Percentiles rank a stretch among this genome's conserved stretches.
phyloP scores from a whole-genome alignment of 2,888 invertebrate species.

The Cryptops parisi region DNA sequence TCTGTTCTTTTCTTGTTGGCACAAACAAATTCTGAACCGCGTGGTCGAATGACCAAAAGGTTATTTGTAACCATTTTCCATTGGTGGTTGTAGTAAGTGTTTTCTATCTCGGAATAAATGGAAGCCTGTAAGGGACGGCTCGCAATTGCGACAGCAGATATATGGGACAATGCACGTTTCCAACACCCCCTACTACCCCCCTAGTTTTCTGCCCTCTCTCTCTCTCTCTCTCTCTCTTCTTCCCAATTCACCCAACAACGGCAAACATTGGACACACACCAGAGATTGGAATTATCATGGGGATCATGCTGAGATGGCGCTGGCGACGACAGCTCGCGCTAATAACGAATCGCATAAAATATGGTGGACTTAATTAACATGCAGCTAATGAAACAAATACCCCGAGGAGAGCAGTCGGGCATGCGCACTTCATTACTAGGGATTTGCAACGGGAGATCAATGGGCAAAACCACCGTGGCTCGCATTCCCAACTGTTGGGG shows the following conservation, averaged over 20 bases:
- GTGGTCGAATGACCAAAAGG: too few relatives aligned
- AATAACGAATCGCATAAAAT: constrained; percentile 13
- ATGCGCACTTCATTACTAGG: constrained; percentile 1
- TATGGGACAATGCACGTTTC: neutral
- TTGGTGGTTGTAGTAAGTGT: too few relatives aligned
- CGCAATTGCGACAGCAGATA: neutral
- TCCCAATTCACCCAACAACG: neutral
- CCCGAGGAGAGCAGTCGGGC: neutral
- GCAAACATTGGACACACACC: neutral
- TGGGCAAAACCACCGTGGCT: constrained; percentile 4
- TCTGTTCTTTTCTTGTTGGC: too few relatives aligned
- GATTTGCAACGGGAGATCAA: constrained; percentile 4
- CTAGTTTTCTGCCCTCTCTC: neutral
- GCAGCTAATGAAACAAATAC: constrained; percentile 14
- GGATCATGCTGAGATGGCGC: neutral
- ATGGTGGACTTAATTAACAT: constrained; percentile 16
- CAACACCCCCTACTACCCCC: neutral
- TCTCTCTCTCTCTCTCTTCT: neutral
- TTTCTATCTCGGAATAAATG: too few relatives aligned
- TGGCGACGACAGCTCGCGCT: neutral
- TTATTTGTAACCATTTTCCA: too few relatives aligned
- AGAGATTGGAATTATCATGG: neutral
- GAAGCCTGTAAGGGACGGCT: too few relatives aligned
- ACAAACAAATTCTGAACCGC: too few relatives aligned
- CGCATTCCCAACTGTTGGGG: neutral